Percentiles rank a stretch among this genome's conserved stretches.
These are phyloP conservation scores for Myrmophylax atrothorax DNA, from an alignment of 2,113 vertebrate genomes.

Conservation along the genomic window DNA sequence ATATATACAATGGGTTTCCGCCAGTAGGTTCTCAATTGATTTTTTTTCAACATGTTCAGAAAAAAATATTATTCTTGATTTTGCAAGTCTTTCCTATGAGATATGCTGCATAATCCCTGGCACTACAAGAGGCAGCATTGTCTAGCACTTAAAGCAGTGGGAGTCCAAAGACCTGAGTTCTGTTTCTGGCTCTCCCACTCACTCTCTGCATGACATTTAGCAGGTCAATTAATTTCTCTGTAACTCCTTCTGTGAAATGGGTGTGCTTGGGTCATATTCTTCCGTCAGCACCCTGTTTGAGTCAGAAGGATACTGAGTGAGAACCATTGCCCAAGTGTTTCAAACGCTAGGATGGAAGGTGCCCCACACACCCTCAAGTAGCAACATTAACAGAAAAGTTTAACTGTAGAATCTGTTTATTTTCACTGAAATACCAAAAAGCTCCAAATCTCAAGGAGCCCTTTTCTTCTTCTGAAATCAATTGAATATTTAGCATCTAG, in stretches of 20 bases:
- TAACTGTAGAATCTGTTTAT: not conserved
- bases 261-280: not conserved
- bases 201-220: not conserved
- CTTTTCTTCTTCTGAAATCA: not conserved
- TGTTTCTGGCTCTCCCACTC: slow-evolving; percentile 15
- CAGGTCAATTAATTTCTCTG: slow-evolving; percentile 21
- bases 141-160: not conserved
- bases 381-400: not conserved
- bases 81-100: not conserved
- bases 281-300: not conserved
- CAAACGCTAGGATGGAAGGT: not conserved
- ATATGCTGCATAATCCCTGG: not conserved
- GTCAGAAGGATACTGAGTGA: not conserved
- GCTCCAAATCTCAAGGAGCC: not conserved
- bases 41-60: not conserved
- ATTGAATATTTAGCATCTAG: not conserved
- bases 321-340: not conserved
- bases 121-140: not conserved
- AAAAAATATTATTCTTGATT: not conserved
- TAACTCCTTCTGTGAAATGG: not conserved
- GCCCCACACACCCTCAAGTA: not conserved
- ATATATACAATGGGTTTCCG: not conserved
- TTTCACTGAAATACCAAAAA: not conserved
- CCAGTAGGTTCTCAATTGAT: not conserved
- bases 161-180: not conserved